These are phyloP conservation scores for Pogonocherus hispidulus DNA, from an alignment of 2,888 invertebrate species.

Conservation along the genomic window DNA sequence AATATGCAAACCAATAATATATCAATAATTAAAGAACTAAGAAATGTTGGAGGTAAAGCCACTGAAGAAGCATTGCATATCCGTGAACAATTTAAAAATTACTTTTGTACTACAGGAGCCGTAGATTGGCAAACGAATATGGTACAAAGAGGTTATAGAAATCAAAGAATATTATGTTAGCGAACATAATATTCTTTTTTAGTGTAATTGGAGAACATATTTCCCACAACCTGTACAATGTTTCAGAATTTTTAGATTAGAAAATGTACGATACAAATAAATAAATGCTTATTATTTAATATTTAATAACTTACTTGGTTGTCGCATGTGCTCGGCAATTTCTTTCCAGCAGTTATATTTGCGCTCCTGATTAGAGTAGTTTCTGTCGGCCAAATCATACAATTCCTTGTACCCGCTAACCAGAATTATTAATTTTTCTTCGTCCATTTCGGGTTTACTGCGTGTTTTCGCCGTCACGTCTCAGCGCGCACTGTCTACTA, in stretches of 20 bases:
- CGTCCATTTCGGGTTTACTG: background rate
- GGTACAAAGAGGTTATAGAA: constrained; percentile 15
- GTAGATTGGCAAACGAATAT: constrained; percentile 8
- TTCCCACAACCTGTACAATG: too few species aligned
- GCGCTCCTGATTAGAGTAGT: background rate
- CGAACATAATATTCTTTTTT: too few species aligned
- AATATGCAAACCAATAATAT: background rate
- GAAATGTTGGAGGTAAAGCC: constrained; percentile 17
- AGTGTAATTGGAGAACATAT: too few species aligned
- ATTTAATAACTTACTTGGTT: background rate
- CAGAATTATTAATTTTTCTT: background rate
- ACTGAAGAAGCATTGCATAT: constrained; percentile 22
- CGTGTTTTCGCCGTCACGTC: too few species aligned
- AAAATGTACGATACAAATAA: background rate
- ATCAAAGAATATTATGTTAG: too few species aligned
- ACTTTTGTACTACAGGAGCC: constrained; percentile 6
- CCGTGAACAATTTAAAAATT: constrained; percentile 28
- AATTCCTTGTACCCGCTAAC: background rate
- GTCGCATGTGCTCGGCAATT: background rate
- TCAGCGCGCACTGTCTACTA: background rate
- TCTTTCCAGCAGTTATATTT: background rate
- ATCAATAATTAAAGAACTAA: constrained; percentile 17
- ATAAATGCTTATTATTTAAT: background rate
- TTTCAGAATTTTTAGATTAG: too few species aligned
- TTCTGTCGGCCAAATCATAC: background rate